Conservation (phyloP, 1,140 invertebrate genomes). For the Drosophila mauritiana region DNA sequence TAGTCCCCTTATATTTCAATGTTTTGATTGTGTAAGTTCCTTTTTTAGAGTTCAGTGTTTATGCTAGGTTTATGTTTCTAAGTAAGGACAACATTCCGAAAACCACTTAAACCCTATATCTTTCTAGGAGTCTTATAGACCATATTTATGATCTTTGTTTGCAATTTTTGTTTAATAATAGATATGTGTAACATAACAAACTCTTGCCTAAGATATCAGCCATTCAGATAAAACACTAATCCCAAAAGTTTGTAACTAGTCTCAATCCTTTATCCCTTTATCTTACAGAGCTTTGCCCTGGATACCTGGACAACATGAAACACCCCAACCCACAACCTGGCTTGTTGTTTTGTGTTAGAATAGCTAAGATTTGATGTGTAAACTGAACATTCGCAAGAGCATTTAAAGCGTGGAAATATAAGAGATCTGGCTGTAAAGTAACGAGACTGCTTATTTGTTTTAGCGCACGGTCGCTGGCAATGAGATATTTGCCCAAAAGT, state of each 20-base stretch:
- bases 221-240: no score
- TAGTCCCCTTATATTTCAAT: conserved; percentile 74
- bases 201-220: no score
- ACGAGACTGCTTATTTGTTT: conserved; percentile 24
- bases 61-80: no score
- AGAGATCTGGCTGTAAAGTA: conserved; percentile 67
- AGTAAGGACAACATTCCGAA: not conserved
- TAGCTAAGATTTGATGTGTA: conserved; percentile 63
- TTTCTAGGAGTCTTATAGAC: no score
- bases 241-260: no score
- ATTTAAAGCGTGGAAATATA: conserved; percentile 80
- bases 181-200: no score
- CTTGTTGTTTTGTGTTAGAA: conserved; percentile 59
- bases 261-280: not conserved
- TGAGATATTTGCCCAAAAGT: conserved; percentile 37
- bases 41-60: no score
- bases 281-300: conserved; percentile 48
- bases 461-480: conserved; percentile 24
- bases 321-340: conserved; percentile 32
- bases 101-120: not conserved
- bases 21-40: conserved; percentile 64
- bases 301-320: conserved; percentile 27
- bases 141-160: not conserved
- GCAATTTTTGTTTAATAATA: no score
- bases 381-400: conserved; percentile 72